Percentiles rank a stretch among this genome's conserved stretches.
phyloP scores from a whole-genome alignment of 2,113 vertebrate species.

The Rousettus leschenaultii region DNA sequence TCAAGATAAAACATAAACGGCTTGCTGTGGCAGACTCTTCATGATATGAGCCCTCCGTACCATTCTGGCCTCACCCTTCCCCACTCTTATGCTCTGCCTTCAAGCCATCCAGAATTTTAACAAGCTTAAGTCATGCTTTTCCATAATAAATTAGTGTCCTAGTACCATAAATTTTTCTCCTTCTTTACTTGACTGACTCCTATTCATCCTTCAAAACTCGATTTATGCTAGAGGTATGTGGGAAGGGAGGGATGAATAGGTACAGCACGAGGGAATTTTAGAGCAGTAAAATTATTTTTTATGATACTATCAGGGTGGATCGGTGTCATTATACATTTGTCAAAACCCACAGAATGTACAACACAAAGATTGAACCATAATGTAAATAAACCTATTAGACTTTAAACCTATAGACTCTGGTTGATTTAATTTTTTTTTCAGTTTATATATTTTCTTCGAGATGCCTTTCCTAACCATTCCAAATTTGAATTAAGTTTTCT shows the following conservation, averaged over 20 bases:
- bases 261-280: background rate
- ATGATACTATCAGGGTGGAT: background rate
- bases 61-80: background rate
- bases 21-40: background rate
- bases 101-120: background rate
- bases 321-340: background rate
- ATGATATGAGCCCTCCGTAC: background rate
- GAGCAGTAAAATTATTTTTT: background rate
- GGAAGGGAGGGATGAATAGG: background rate
- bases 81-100: background rate
- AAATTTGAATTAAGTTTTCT: background rate
- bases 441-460: background rate
- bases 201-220: conserved; percentile 8
- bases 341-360: background rate
- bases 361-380: background rate
- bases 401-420: background rate
- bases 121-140: background rate
- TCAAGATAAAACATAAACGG: background rate
- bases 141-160: background rate
- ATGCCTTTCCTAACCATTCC: background rate
- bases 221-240: background rate
- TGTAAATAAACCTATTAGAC: background rate
- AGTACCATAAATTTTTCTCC: background rate
- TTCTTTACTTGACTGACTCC: background rate
- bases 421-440: background rate